phyloP scores from a whole-genome alignment of 2,113 vertebrate genomes.

The Semnopithecus entellus region DNA sequence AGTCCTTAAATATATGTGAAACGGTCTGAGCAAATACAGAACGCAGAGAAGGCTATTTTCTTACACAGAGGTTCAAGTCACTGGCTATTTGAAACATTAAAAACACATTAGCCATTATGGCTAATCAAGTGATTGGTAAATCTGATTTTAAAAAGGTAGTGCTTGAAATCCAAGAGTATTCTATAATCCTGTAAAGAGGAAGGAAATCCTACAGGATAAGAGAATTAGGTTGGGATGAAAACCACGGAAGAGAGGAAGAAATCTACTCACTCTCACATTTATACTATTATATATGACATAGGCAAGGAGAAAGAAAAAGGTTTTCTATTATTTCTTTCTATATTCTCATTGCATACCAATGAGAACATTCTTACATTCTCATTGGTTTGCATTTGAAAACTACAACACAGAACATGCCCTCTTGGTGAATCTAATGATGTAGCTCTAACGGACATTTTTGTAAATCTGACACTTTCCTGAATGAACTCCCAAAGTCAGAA shows the following conservation, averaged over 20 bases:
- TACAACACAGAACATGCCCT: background rate
- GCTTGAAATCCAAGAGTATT: background rate
- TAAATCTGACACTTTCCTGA: background rate
- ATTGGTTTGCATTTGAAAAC: background rate
- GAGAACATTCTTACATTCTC: too few relatives aligned
- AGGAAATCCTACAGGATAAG: background rate
- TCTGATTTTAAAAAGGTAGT: background rate
- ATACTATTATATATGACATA: background rate
- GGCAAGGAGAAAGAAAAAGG: background rate
- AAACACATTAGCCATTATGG: background rate
- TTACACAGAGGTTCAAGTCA: background rate
- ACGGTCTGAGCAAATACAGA: background rate
- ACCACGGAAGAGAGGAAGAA: background rate
- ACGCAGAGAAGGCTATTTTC: background rate
- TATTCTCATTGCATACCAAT: too few relatives aligned
- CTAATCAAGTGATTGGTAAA: background rate
- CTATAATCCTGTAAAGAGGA: background rate
- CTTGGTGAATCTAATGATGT: background rate
- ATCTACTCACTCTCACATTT: background rate
- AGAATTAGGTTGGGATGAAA: background rate
- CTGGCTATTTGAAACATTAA: slow-evolving; percentile 1
- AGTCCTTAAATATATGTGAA: background rate
- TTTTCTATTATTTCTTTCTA: background rate
- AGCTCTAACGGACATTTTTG: background rate
- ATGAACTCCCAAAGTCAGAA: background rate